phyloP scores from a whole-genome alignment of 2,888 invertebrate species.

The Hydrotaea diabolus region DNA sequence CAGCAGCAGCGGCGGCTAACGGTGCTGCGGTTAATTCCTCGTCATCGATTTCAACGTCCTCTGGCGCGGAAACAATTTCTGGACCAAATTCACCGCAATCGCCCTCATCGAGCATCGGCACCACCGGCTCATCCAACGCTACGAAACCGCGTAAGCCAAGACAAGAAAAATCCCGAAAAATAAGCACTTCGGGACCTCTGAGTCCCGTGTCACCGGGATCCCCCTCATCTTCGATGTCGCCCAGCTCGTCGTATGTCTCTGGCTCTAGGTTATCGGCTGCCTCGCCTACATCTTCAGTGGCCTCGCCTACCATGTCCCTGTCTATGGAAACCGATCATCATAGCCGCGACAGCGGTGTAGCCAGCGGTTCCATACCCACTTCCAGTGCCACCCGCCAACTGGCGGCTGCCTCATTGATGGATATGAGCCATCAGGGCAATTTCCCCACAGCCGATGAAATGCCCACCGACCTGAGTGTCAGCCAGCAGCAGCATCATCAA shows the following conservation, averaged over 20 bases:
- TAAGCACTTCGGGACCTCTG: conserved; percentile 56
- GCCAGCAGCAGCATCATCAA: conserved; percentile 64
- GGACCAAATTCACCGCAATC: conserved; percentile 72
- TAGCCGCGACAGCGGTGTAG: conserved; percentile 78
- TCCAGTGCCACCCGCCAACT: conserved; percentile 69
- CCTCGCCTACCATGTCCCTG: conserved; percentile 69
- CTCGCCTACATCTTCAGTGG: conserved; percentile 66
- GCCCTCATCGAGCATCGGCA: conserved; percentile 68
- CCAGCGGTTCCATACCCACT: conserved; percentile 73
- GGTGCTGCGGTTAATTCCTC: conserved; percentile 63
- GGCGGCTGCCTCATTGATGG: conserved; percentile 45
- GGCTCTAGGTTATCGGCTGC: conserved; percentile 68
- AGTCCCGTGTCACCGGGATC: conserved; percentile 73
- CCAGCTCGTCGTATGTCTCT: conserved; percentile 68
- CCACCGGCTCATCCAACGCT: conserved; percentile 34
- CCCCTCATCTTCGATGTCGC: conserved; percentile 73
- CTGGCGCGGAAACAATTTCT: conserved; percentile 71
- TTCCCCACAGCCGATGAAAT: conserved; percentile 72
- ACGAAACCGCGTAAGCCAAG: conserved; percentile 68
- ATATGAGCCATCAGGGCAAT: conserved; percentile 49
- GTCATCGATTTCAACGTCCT: conserved; percentile 67
- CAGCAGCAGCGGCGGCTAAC: conserved; percentile 68
- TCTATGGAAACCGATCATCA: conserved; percentile 75
- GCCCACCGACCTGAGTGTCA: conserved; percentile 76
- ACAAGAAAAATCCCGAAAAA: conserved; percentile 58